Conservation (phyloP, 1,140 invertebrate genomes). For the Littorina saxatilis region DNA sequence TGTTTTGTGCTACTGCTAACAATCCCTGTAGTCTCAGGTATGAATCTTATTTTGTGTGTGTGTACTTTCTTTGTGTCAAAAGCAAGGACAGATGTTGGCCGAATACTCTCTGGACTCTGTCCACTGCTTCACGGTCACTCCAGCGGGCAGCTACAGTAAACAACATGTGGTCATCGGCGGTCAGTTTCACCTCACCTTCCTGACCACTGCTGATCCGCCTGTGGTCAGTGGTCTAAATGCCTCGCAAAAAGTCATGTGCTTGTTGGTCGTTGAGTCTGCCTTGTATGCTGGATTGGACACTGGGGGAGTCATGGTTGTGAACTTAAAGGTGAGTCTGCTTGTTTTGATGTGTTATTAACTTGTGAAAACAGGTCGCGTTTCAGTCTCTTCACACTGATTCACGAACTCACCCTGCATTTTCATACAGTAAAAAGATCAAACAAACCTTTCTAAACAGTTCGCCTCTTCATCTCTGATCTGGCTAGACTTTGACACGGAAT, state of each 20-base stretch:
- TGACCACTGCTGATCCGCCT: not conserved
- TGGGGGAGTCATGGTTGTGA: slow-evolving; percentile 50
- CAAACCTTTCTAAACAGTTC: no score
- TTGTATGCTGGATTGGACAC: slow-evolving; percentile 54
- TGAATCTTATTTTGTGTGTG: no score
- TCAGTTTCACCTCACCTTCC: slow-evolving; percentile 1
- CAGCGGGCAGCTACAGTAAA: slow-evolving; percentile 8
- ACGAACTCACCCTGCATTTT: no score
- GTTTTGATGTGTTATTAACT: no score
- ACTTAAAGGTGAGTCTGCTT: slow-evolving; percentile 46
- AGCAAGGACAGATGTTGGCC: not conserved
- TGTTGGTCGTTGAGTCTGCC: slow-evolving; percentile 4
- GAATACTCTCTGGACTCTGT: not conserved
- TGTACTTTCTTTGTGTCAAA: not conserved
- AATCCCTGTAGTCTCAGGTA: no score
- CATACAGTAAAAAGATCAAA: no score
- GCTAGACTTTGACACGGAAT: no score
- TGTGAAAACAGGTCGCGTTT: no score
- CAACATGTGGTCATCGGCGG: slow-evolving; percentile 17
- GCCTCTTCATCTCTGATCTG: no score
- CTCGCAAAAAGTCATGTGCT: slow-evolving; percentile 22
- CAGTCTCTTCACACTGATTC: no score
- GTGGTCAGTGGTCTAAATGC: slow-evolving; percentile 7
- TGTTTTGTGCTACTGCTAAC: no score
- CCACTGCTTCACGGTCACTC: slow-evolving; percentile 18